Percentiles rank a stretch among this genome's conserved stretches.
Evolutionary conservation across 2,888 invertebrate species (phyloP).

Genomic region (Rambutsinella grinnellia): DNA sequence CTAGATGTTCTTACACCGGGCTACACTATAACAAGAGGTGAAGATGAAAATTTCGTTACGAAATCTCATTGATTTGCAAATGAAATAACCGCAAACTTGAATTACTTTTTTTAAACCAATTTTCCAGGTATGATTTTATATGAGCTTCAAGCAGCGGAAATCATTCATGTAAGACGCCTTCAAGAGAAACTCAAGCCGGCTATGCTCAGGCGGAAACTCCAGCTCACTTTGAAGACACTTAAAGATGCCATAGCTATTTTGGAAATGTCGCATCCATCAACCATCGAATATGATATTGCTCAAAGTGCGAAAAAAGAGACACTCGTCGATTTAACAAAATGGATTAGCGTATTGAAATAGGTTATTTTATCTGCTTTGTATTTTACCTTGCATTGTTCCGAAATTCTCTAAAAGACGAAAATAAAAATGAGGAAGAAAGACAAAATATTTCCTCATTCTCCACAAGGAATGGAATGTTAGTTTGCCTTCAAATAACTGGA

Average conservation of each 20-base stretch:
- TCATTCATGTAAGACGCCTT: conserved; percentile 52
- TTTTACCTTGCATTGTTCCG: background rate
- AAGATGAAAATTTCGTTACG: background rate
- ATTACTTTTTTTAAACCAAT: background rate
- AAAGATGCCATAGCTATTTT: conserved; percentile 61
- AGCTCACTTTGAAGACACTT: conserved; percentile 53
- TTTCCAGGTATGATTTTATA: too few species aligned
- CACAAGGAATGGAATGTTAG: too few species aligned
- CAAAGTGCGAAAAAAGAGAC: conserved; percentile 53
- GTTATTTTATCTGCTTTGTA: too few species aligned
- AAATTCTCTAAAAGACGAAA: too few species aligned
- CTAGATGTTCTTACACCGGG: conserved; percentile 51
- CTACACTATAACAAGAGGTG: conserved; percentile 40
- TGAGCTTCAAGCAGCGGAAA: conserved; percentile 64
- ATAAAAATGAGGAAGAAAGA: background rate
- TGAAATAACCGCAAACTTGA: background rate
- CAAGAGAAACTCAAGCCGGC: conserved; percentile 61
- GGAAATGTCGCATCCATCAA: conserved; percentile 54
- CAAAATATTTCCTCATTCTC: too few species aligned
- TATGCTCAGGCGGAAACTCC: conserved; percentile 47
- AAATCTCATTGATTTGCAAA: background rate
- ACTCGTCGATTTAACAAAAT: conserved; percentile 52
- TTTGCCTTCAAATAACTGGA: too few species aligned
- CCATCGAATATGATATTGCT: conserved; percentile 52
- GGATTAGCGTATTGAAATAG: conserved; percentile 48